Evolutionary conservation across 1,140 invertebrate genomes (phyloP), one percentile per base, ranked within the genome.

Genomic region (Heliconius eleuchia): DNA sequence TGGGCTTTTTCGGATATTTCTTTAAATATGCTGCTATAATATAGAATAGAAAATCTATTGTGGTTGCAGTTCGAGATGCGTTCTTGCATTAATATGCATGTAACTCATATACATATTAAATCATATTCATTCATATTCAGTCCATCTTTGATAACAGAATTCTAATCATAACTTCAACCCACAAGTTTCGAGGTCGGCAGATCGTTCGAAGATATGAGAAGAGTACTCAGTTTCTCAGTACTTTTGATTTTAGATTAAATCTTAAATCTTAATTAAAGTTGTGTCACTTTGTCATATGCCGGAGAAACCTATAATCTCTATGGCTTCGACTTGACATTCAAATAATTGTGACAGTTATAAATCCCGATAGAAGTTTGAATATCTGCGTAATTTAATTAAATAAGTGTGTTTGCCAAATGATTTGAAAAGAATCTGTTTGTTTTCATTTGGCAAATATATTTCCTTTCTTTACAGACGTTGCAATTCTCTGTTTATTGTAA

Each of bases 171-270:
- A 66, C 9, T 66, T 66, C 23, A 27, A 16, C 7, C 60, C 3
- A 66, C 3, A 66, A 66, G 60, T 66, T 66, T 66, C 23, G 23
- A 66, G 23, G 60, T 30, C 60, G 60, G 11, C 23, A 66, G 23
- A 57, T 72, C n/a, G 9, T 70, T 79, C 85, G n/a, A 57, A 18
- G 34, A 60, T 60, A 60, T 60, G 13, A 46, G 42, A 46, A 46
- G 9, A 66, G 60, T 23, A 23, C 23, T 23, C 23, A 23, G 23
- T 23, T 66, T 30, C 3, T 27, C 60, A 66, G 23, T 66, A 66
- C 60, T 66, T 66, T 27, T 66, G 60, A 27, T 66, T 30, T 27
- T 27, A 66, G 60, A 66, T 27, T 30, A 66, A 13, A 66, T 66
- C 57, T 66, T 66, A 66, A 66, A 30, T 66, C 60, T 27, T 23